Evolutionary conservation across 2,888 invertebrate genomes (phyloP), one percentile per base, ranked within the genome.

Genomic region (Muschampia plurimacula): DNA sequence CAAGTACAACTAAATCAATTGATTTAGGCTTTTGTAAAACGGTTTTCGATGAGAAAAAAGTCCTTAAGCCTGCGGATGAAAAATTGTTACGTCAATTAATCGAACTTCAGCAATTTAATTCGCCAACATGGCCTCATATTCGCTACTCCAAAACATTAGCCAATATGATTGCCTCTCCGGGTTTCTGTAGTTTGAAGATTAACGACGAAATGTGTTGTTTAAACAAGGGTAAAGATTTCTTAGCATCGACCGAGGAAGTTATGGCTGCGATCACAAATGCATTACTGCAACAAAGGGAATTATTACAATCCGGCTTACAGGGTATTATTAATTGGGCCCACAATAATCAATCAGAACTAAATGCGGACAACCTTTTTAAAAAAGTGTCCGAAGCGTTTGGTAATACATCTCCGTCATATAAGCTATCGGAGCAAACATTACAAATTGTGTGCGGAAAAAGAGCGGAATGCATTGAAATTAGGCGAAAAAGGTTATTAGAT

Each of bases 11-110:
- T 13, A 68, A 66, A 41, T 15, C 68, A 3, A 36, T 73, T 69
- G 65, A 69, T 62, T 69, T 69, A 13, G 67, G 70, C 2, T 55
- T n/a, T 13, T 60, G 13, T 13, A 60, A 36, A 28, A 60, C 36
- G 4, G 36, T 36, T 60, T 60, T 60, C 5, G 36, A 60, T 13
- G 60, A 60, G 2, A 36, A 32, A 36, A 60, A 60, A 36, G 5
- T 28, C 4, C 32, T 60, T 12, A 60, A 60, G n/a, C 60, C 60
- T 9, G 60, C 60, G 1, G 12, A 74, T 41, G 64, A 64, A 12
- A 44, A 74, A 2, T 74, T 76, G 60, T 74, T 77, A 57, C 62
- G 62, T 32, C 62, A 52, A 10, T 63, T 69, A 44, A 69, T 69
- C 49, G 65, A 68, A 12, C 39, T 72, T 2, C 72, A 74, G 67